Percentiles rank a stretch among this genome's conserved stretches.
Conservation (phyloP, 2,888 invertebrate species). For the Hypolimnas misippus region DNA sequence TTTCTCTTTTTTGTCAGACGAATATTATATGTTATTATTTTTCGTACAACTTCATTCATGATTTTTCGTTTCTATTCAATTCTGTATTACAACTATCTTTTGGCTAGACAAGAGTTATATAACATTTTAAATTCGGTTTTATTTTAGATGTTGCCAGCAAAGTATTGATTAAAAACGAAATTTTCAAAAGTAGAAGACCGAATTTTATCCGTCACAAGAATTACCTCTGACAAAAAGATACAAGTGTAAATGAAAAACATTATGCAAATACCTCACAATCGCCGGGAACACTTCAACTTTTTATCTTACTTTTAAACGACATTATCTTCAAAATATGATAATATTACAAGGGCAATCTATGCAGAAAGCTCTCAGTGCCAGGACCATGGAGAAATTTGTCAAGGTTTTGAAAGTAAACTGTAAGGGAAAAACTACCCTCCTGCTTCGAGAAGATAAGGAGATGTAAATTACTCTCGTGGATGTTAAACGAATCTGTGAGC, state of each 20-base stretch:
- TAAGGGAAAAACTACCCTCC: conserved; percentile 49
- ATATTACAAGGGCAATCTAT: conserved; percentile 50
- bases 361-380: conserved; percentile 28
- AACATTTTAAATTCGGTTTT: too few relatives aligned
- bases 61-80: background rate
- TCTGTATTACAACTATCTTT: too few relatives aligned
- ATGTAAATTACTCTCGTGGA: conserved; percentile 74
- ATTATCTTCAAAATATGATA: conserved; percentile 55
- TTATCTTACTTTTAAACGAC: conserved; percentile 25
- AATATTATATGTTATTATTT: background rate
- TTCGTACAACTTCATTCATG: background rate
- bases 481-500: conserved; percentile 67
- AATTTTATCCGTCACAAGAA: background rate
- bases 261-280: conserved; percentile 30
- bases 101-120: too few relatives aligned
- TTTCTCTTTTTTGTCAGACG: background rate
- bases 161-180: too few relatives aligned
- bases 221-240: conserved; percentile 9
- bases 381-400: conserved; percentile 35
- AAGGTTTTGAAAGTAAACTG: conserved; percentile 36
- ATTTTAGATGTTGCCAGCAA: too few relatives aligned
- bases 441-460: conserved; percentile 70
- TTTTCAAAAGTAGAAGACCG: too few relatives aligned
- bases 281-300: conserved; percentile 24
- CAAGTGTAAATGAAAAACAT: conserved; percentile 29